Evolutionary conservation across 2,888 invertebrate species (phyloP).

Genomic region (Rhamphomyia laevipes): DNA sequence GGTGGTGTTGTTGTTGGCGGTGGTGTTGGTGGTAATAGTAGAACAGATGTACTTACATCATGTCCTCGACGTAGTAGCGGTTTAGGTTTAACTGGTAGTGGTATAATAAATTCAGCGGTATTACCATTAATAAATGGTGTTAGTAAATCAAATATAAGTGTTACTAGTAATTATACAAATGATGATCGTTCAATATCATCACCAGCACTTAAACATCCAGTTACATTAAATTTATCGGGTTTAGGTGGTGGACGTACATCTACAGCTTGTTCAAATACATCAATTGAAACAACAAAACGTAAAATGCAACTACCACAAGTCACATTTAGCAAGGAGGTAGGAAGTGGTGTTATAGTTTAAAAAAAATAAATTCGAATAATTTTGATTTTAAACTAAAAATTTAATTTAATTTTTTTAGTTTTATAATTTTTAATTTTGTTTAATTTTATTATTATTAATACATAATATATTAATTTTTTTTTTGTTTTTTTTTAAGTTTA

Average conservation of each 20-base stretch:
- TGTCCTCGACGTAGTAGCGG: conserved; percentile 25
- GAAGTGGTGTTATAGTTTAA: conserved; percentile 75
- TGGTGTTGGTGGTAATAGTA: conserved; percentile 9
- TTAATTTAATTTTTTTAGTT: background rate
- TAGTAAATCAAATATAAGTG: conserved; percentile 9
- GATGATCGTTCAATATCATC: conserved; percentile 16
- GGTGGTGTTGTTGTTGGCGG: conserved; percentile 12
- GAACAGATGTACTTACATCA: conserved; percentile 9
- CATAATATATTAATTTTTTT: conserved; percentile 8
- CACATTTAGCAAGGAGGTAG: conserved; percentile 84
- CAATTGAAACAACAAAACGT: conserved; percentile 46
- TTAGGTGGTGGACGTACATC: conserved; percentile 43
- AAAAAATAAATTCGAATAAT: conserved; percentile 5
- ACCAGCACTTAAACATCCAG: conserved; percentile 23
- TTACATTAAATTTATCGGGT: conserved; percentile 17
- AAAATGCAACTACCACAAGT: conserved; percentile 67
- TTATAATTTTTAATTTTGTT: background rate
- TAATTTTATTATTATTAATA: conserved; percentile 7
- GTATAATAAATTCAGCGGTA: conserved; percentile 18
- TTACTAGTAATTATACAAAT: conserved; percentile 20
- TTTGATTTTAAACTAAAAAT: background rate
- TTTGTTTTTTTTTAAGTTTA: conserved; percentile 5
- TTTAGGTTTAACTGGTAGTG: conserved; percentile 24
- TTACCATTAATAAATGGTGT: conserved; percentile 6
- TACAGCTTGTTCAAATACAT: conserved; percentile 58